Conservation (phyloP, 2,888 invertebrate genomes). For the Micoletzkya japonica region DNA sequence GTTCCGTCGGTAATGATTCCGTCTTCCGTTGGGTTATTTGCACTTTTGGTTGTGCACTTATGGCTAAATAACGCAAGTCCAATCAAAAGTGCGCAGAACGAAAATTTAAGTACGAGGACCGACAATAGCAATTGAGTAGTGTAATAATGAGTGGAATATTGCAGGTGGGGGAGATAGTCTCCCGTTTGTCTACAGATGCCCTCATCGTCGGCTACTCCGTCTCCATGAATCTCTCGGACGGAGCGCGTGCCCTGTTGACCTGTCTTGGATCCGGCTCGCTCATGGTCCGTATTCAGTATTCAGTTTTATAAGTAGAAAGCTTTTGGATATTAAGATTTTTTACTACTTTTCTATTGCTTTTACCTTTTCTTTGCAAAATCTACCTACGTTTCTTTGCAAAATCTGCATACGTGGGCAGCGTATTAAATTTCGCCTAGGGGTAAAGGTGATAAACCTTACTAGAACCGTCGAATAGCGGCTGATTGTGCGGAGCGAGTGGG, state of each 20-base stretch:
- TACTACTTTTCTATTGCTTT: too few species aligned
- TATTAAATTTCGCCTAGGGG: too few species aligned
- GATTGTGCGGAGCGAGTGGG: too few species aligned
- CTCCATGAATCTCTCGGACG: conserved; percentile 91
- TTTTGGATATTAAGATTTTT: too few species aligned
- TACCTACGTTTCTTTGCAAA: neutral
- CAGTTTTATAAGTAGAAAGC: neutral
- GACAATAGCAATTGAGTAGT: neutral
- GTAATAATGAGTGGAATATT: neutral
- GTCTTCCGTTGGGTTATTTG: too few species aligned
- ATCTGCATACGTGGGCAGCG: too few species aligned
- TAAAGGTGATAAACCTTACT: too few species aligned
- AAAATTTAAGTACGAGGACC: neutral
- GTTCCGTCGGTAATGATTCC: too few species aligned
- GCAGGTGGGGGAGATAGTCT: conserved; percentile 78
- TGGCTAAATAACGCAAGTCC: too few species aligned
- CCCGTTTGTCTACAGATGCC: conserved; percentile 86
- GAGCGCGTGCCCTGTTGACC: conserved; percentile 83
- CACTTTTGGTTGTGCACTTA: too few species aligned
- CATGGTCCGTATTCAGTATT: conserved; percentile 75
- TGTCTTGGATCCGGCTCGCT: conserved; percentile 84
- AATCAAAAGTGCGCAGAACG: neutral
- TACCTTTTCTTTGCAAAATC: neutral
- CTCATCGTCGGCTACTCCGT: conserved; percentile 86
- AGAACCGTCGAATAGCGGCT: too few species aligned